A percentile compares a stretch with the other conserved stretches of the same genome.
phyloP scores from a whole-genome alignment of 2,113 vertebrate genomes.

The Aramus guarauna region DNA sequence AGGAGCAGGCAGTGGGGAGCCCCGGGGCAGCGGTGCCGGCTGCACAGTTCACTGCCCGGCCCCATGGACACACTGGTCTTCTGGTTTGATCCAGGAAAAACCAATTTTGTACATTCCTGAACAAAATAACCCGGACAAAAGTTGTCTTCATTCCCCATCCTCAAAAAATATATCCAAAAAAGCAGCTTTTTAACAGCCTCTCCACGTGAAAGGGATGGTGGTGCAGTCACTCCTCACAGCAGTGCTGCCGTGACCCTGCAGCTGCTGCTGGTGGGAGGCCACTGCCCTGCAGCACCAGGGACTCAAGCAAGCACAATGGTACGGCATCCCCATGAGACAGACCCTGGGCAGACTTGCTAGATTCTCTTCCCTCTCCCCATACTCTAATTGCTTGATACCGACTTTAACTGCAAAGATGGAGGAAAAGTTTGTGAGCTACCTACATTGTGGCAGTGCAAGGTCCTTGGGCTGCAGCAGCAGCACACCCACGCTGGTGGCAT shows the following conservation, averaged over 20 bases:
- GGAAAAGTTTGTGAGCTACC: background rate
- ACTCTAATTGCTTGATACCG: background rate
- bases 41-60: accelerated
- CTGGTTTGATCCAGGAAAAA: background rate
- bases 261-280: background rate
- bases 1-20: background rate
- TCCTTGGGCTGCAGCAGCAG: accelerated
- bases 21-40: accelerated
- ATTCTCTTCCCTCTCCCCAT: background rate
- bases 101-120: background rate
- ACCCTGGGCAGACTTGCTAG: background rate
- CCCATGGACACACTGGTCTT: background rate
- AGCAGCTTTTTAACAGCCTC: background rate
- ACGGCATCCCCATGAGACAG: background rate
- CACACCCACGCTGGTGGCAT: accelerated
- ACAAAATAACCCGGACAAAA: background rate
- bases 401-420: background rate
- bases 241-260: accelerated
- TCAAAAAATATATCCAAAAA: background rate
- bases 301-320: background rate
- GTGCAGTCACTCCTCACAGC: background rate
- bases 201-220: background rate
- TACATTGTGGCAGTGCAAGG: background rate
- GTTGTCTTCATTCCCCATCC: background rate
- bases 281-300: accelerated